Conservation (phyloP, 2,113 vertebrate species). For the Sylvilagus bachmani region DNA sequence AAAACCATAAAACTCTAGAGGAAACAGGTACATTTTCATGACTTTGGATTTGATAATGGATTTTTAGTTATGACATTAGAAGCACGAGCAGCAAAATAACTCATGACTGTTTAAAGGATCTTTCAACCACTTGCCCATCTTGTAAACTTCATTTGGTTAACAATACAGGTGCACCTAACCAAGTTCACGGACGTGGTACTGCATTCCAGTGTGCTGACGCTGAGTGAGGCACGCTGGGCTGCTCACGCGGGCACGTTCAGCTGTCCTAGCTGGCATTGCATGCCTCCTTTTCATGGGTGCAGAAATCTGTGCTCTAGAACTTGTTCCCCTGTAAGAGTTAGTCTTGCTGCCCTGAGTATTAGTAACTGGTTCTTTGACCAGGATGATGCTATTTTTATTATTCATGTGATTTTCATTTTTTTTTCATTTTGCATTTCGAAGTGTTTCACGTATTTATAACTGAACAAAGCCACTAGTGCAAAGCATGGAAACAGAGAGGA, state of each 20-base stretch:
- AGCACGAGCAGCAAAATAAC: background rate
- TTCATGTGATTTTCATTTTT: background rate
- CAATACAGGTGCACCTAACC: background rate
- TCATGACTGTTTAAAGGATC: background rate
- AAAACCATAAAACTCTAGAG: background rate
- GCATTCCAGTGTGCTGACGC: rapidly evolving
- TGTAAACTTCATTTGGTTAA: background rate
- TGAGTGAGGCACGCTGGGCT: background rate
- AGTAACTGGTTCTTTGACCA: background rate
- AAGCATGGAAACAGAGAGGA: too few species aligned
- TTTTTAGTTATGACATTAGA: background rate
- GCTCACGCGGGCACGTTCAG: rapidly evolving
- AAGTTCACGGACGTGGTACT: rapidly evolving
- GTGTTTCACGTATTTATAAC: too few species aligned
- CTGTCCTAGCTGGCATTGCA: rapidly evolving
- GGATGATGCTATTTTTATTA: background rate
- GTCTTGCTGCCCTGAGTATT: background rate
- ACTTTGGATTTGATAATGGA: background rate
- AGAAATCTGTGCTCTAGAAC: rapidly evolving
- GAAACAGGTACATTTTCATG: background rate
- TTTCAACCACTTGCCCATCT: background rate
- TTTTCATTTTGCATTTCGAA: too few species aligned
- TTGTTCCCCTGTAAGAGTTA: background rate
- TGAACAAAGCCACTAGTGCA: too few species aligned
- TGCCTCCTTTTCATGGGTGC: rapidly evolving